A percentile compares a stretch with the other conserved stretches of the same genome.
Evolutionary conservation across 2,797 vertebrate genomes (phyloP).

Genomic region (Muscicapa comitata): DNA sequence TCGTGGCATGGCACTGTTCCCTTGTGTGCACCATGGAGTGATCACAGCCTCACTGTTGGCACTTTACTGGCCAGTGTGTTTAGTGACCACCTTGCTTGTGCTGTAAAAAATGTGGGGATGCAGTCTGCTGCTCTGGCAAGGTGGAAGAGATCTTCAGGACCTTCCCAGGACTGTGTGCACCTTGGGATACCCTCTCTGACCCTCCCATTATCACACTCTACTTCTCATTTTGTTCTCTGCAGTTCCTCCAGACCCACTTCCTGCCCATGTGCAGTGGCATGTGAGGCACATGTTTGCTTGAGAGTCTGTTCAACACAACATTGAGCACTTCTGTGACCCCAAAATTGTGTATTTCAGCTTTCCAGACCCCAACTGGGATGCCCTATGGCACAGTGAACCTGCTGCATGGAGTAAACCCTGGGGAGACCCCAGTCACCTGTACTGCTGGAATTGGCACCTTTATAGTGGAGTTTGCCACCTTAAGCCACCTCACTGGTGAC

Average conservation of each 20-base stretch:
- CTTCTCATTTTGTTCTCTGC: neutral
- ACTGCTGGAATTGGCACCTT: conserved; percentile 95
- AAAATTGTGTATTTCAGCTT: conserved; percentile 75
- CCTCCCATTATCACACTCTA: neutral
- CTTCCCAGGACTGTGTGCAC: neutral
- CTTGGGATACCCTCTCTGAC: neutral
- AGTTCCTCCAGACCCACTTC: fast-evolving
- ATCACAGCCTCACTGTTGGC: neutral
- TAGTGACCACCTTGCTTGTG: neutral
- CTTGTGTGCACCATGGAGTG: neutral
- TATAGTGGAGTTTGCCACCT: conserved; percentile 92
- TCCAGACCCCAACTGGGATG: conserved; percentile 94
- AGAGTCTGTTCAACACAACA: neutral
- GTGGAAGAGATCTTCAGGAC: neutral
- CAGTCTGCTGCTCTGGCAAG: neutral
- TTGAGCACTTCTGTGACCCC: neutral
- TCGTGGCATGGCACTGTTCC: neutral
- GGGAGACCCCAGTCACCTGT: conserved; percentile 93
- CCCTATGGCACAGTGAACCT: conserved; percentile 96
- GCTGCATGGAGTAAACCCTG: conserved; percentile 87
- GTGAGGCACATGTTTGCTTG: neutral
- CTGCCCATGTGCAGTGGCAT: neutral
- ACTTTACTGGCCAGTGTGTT: neutral
- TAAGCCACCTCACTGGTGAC: conserved; percentile 93
- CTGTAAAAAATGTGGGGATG: neutral